phyloP scores from a whole-genome alignment of 2,797 vertebrate species.

The Odontamblyopus rebecca region DNA sequence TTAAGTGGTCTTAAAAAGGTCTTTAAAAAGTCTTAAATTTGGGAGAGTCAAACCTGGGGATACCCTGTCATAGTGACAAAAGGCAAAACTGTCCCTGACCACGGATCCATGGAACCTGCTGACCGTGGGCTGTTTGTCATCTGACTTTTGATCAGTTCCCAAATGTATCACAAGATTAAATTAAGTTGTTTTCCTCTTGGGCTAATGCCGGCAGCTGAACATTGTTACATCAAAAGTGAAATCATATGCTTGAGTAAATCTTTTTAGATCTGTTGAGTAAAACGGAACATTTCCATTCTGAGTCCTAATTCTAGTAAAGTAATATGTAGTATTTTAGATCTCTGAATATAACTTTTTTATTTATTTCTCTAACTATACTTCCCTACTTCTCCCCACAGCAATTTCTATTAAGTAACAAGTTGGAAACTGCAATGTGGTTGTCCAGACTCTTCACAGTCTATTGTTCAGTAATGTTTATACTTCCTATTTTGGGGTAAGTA shows the following conservation, averaged over 20 bases:
- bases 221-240: neutral
- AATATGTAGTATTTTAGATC: neutral
- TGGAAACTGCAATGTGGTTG: slow-evolving; percentile 99
- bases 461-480: slow-evolving; percentile 95
- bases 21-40: too few species aligned
- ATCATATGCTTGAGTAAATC: neutral
- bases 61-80: neutral
- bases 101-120: neutral
- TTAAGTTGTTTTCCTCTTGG: slow-evolving; percentile 23
- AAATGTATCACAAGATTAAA: slow-evolving; percentile 9
- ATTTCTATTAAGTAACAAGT: slow-evolving; percentile 94
- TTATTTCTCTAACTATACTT: neutral
- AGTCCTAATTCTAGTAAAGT: neutral
- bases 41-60: too few species aligned
- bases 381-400: slow-evolving; percentile 75
- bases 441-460: slow-evolving; percentile 96
- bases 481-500: slow-evolving; percentile 93
- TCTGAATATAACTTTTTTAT: neutral
- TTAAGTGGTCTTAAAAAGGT: too few species aligned
- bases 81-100: neutral
- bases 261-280: neutral
- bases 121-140: slow-evolving; percentile 12
- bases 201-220: neutral
- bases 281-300: neutral
- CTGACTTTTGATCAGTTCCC: slow-evolving; percentile 11